These are phyloP conservation scores for Branchinecta lynchi DNA, from an alignment of 1,140 invertebrate species.

Conservation along the genomic window DNA sequence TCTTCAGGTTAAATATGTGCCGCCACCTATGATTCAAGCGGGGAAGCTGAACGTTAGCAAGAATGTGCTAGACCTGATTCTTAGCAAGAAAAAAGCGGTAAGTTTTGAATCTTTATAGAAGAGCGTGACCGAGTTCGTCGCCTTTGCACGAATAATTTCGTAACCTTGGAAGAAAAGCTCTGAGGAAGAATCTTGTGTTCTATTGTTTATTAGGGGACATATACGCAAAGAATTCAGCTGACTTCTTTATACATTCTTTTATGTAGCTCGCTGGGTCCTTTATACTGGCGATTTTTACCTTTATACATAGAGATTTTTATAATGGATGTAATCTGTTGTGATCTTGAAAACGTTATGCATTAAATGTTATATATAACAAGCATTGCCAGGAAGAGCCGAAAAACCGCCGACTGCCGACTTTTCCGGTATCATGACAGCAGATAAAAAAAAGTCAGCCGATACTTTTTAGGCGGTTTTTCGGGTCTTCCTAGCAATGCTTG, in stretches of 20 bases:
- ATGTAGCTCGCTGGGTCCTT: background rate
- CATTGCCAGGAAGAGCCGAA: too few relatives aligned
- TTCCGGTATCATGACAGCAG: too few relatives aligned
- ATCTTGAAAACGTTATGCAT: too few relatives aligned
- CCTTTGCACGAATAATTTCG: background rate
- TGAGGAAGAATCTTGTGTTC: background rate
- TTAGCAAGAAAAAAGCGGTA: slow-evolving; percentile 3
- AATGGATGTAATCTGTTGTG: too few relatives aligned
- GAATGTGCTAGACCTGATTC: background rate
- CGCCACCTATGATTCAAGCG: background rate
- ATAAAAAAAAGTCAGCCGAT: too few relatives aligned
- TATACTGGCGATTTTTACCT: too few relatives aligned
- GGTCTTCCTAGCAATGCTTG: too few relatives aligned
- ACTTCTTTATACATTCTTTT: background rate
- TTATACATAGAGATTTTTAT: too few relatives aligned
- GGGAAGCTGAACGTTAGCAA: background rate
- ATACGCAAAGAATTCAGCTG: background rate
- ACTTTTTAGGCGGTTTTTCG: too few relatives aligned
- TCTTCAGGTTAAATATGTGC: background rate
- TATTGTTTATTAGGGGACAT: background rate
- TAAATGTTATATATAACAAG: too few relatives aligned
- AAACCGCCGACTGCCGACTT: too few relatives aligned
- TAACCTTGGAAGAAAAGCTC: background rate
- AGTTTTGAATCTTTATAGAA: background rate
- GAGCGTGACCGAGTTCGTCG: background rate